A percentile compares a stretch with the other conserved stretches of the same genome.
Conservation (phyloP, 1,140 invertebrate species). For the Pinna nobilis region DNA sequence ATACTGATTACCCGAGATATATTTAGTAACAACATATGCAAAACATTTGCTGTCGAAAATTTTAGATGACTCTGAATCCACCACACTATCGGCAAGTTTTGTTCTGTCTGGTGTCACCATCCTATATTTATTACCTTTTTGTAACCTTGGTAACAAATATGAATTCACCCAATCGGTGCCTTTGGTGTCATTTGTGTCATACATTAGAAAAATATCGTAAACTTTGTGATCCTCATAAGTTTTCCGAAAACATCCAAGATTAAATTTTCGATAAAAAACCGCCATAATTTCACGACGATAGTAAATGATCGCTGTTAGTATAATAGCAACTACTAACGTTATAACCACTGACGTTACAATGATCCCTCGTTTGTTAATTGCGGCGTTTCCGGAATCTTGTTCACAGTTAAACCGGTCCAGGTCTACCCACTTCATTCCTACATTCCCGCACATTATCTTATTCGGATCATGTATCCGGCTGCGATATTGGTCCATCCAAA, state of each 20-base stretch:
- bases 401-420: background rate
- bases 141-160: constrained; percentile 19
- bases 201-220: constrained; percentile 35
- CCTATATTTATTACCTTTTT: constrained; percentile 22
- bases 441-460: constrained; percentile 14
- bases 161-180: constrained; percentile 33
- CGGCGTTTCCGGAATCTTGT: background rate
- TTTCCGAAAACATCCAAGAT: constrained; percentile 22
- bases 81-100: constrained; percentile 1
- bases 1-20: constrained; percentile 25
- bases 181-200: constrained; percentile 35
- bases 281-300: constrained; percentile 35
- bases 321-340: background rate
- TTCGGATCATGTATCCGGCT: constrained; percentile 22
- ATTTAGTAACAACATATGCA: constrained; percentile 30
- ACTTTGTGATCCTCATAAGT: constrained; percentile 19
- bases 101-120: constrained; percentile 21
- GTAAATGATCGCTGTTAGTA: constrained; percentile 25
- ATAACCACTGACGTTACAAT: constrained; percentile 27
- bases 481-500: constrained; percentile 21
- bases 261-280: constrained; percentile 15
- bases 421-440: background rate
- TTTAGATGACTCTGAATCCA: background rate
- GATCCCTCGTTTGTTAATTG: background rate
- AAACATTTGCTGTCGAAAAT: constrained; percentile 34